phyloP scores from a whole-genome alignment of 2,113 vertebrate species.

The Suncus etruscus region DNA sequence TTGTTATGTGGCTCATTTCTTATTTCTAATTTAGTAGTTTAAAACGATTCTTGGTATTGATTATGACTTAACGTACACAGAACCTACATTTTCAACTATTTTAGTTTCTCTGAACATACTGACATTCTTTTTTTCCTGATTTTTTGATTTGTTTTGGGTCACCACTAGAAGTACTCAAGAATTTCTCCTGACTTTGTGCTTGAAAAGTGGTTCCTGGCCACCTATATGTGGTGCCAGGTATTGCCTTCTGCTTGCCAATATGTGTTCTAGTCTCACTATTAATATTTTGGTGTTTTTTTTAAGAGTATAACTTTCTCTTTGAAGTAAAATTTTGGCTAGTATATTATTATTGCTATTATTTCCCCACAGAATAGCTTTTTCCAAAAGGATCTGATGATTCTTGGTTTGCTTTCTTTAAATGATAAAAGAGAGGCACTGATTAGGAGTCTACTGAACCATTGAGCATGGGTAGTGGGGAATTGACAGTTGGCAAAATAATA shows the following conservation, averaged over 20 bases:
- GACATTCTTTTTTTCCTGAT: background rate
- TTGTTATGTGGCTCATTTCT: background rate
- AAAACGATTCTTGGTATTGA: background rate
- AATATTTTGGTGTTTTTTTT: background rate
- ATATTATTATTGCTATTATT: background rate
- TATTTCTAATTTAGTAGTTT: background rate
- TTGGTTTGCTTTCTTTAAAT: slow-evolving; percentile 21
- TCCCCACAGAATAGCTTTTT: no score
- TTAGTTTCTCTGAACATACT: background rate
- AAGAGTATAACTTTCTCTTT: background rate
- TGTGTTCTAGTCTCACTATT: no score
- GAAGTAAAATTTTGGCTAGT: background rate
- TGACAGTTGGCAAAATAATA: background rate
- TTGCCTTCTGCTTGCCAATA: no score
- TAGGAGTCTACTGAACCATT: background rate
- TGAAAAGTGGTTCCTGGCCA: no score
- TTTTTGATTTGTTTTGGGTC: no score
- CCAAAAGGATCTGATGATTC: background rate
- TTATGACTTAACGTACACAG: background rate
- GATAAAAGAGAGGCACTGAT: background rate
- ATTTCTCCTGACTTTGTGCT: no score
- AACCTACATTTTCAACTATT: slow-evolving; percentile 22
- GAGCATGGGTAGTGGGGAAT: background rate
- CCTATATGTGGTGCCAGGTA: no score
- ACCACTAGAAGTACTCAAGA: no score